Percentiles rank a stretch among this genome's conserved stretches.
phyloP scores from a whole-genome alignment of 2,113 vertebrate species.

The Mystacornis crossleyi region DNA sequence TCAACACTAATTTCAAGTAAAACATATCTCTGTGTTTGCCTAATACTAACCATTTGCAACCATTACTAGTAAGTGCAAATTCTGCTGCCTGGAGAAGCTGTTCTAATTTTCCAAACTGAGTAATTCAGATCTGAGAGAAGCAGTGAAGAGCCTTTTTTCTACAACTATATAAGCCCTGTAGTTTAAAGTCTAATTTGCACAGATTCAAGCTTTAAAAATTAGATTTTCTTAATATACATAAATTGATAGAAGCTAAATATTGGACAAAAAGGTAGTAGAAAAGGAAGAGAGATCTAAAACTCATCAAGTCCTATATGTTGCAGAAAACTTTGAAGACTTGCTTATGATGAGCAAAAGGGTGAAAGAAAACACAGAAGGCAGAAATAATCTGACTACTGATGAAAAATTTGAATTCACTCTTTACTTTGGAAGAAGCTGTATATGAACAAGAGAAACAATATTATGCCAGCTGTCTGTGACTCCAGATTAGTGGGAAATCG shows the following conservation, averaged over 20 bases:
- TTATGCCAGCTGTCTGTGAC: background rate
- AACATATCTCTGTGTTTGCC: background rate
- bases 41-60: background rate
- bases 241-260: background rate
- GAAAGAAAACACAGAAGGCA: background rate
- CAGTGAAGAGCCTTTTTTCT: background rate
- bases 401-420: background rate
- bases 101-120: background rate
- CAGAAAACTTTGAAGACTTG: background rate
- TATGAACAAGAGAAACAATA: background rate
- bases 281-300: background rate
- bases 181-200: slow-evolving; percentile 9
- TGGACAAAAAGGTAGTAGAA: background rate
- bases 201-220: background rate
- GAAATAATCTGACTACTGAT: background rate
- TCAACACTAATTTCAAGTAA: background rate
- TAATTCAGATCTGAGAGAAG: background rate
- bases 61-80: fast-evolving
- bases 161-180: background rate
- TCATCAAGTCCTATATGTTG: background rate
- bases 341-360: background rate
- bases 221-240: background rate
- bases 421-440: background rate
- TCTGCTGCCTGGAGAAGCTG: background rate
- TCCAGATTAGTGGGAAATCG: background rate